Conservation (phyloP, 92 coral and sea anemone species). For the Parazoanthus atlanticus region DNA sequence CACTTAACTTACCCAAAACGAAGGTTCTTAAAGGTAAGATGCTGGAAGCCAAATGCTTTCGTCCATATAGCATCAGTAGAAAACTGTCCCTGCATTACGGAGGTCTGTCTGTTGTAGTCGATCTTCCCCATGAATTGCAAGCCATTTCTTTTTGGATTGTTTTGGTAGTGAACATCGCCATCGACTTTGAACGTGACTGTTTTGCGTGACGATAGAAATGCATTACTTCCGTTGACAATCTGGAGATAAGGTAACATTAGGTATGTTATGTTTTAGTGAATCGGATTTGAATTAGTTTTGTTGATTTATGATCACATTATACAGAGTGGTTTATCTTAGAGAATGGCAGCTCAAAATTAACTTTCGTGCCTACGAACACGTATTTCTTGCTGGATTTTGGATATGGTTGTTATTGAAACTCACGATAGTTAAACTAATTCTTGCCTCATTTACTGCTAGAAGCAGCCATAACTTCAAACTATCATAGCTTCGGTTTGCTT, state of each 20-base stretch:
- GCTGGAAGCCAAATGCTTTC: slow-evolving; percentile 77
- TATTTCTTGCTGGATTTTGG: too few relatives aligned
- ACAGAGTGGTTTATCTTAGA: too few relatives aligned
- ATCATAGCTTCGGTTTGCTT: too few relatives aligned
- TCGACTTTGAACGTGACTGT: slow-evolving; percentile 54
- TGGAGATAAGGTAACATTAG: slow-evolving; percentile 12
- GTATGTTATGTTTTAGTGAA: background rate
- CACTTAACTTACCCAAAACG: slow-evolving; percentile 63
- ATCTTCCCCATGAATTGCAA: slow-evolving; percentile 71
- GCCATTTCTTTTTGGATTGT: slow-evolving; percentile 39
- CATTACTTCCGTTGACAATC: slow-evolving; percentile 69
- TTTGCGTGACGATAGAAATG: slow-evolving; percentile 54
- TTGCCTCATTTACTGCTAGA: too few relatives aligned
- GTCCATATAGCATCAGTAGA: slow-evolving; percentile 74
- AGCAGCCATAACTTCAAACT: too few relatives aligned
- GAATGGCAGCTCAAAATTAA: too few relatives aligned
- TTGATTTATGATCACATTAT: too few relatives aligned
- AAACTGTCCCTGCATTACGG: slow-evolving; percentile 69
- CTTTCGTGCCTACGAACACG: too few relatives aligned
- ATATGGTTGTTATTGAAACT: too few relatives aligned
- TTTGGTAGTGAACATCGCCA: slow-evolving; percentile 59
- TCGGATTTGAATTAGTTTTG: background rate
- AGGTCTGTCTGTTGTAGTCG: slow-evolving; percentile 54
- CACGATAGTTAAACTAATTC: too few relatives aligned
- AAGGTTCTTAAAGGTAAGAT: slow-evolving; percentile 71